These are phyloP conservation scores for Geodia barretti DNA, from an alignment of 37 sponge, comb jelly and placozoan genomes.

Conservation along the genomic window DNA sequence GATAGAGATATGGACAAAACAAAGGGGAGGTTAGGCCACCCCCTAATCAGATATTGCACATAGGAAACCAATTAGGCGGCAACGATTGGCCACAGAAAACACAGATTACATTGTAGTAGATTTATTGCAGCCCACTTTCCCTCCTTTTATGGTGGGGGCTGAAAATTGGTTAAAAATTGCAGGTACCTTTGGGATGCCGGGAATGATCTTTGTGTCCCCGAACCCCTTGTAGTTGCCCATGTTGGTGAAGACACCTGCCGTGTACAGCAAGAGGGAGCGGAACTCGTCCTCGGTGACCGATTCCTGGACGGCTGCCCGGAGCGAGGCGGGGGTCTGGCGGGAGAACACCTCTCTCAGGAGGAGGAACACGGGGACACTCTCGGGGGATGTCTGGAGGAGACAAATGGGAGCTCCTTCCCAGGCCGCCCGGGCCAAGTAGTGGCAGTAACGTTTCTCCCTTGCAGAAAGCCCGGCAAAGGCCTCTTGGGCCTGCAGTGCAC, in stretches of 20 bases:
- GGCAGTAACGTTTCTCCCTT: conserved; percentile 83
- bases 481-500: conserved; percentile 54
- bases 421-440: conserved; percentile 74
- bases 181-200: conserved; percentile 66
- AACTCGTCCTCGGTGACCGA: conserved; percentile 59
- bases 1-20: background rate
- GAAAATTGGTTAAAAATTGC: background rate
- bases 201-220: conserved; percentile 90
- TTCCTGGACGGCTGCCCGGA: conserved; percentile 28
- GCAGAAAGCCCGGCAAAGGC: conserved; percentile 76
- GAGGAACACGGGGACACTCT: conserved; percentile 75
- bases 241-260: conserved; percentile 78
- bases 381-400: conserved; percentile 91
- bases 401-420: conserved; percentile 85
- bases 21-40: background rate
- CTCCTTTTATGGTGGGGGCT: too few species aligned
- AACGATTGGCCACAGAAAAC: too few species aligned
- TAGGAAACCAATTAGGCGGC: too few species aligned
- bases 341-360: conserved; percentile 73
- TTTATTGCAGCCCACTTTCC: too few species aligned
- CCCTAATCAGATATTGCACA: too few species aligned
- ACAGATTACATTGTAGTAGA: too few species aligned
- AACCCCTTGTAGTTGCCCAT: conserved; percentile 92
- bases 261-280: conserved; percentile 75
- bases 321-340: conserved; percentile 34